phyloP scores from a whole-genome alignment of 1,140 invertebrate species.

The Polyergus mexicanus region DNA sequence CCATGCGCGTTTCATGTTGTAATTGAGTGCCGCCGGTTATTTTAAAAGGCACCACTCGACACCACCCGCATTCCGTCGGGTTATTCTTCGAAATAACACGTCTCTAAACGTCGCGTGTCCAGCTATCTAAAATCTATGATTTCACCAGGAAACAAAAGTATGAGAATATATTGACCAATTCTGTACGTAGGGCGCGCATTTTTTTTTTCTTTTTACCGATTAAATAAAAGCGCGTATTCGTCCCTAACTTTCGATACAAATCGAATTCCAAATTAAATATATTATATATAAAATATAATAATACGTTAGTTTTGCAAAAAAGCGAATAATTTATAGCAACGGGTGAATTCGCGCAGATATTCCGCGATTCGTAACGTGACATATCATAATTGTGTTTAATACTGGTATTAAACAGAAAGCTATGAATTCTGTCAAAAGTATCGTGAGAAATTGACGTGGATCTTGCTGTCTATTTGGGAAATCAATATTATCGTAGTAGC shows the following conservation, averaged over 20 bases:
- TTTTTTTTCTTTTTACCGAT: too few relatives aligned
- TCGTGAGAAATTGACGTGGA: not conserved
- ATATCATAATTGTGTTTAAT: constrained; percentile 29
- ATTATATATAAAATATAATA: too few relatives aligned
- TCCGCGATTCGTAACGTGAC: not conserved
- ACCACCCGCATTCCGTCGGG: constrained; percentile 44
- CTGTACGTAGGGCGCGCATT: not conserved
- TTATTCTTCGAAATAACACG: constrained; percentile 60
- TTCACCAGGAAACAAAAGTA: constrained; percentile 12
- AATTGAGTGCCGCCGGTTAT: constrained; percentile 60
- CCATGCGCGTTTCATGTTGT: constrained; percentile 22
- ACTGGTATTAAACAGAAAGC: not conserved
- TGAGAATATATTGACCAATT: not conserved
- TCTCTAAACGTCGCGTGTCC: constrained; percentile 66
- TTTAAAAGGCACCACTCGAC: constrained; percentile 51
- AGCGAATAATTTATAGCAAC: not conserved
- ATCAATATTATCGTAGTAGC: constrained; percentile 39
- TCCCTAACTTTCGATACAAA: not conserved
- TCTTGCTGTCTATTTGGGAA: constrained; percentile 41
- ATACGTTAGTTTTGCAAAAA: not conserved
- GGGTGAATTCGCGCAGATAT: not conserved
- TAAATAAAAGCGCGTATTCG: constrained; percentile 9
- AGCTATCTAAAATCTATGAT: constrained; percentile 55
- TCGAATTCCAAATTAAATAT: not conserved
- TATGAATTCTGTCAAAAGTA: not conserved